Evolutionary conservation across 2,888 invertebrate genomes (phyloP).

Genomic region (Meghimatium bilineatum): DNA sequence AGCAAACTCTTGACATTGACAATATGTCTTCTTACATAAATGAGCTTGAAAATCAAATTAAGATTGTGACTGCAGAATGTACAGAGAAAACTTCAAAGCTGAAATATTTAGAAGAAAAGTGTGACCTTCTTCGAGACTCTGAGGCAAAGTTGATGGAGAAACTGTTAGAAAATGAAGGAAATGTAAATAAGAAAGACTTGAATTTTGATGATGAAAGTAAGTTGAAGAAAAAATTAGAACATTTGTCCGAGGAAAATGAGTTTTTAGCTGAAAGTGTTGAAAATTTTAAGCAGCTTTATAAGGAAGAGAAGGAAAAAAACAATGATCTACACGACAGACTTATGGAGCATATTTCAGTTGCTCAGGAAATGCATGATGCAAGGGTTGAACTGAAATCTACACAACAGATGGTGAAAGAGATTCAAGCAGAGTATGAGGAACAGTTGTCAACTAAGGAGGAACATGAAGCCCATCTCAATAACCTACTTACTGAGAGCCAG

Average conservation of each 20-base stretch:
- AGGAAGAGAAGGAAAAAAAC: slow-evolving; percentile 44
- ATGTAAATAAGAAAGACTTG: neutral
- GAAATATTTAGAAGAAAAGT: slow-evolving; percentile 64
- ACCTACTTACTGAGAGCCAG: slow-evolving; percentile 36
- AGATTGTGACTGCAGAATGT: neutral
- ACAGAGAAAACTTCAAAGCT: slow-evolving; percentile 51
- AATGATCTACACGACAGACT: slow-evolving; percentile 55
- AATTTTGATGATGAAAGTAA: slow-evolving; percentile 20
- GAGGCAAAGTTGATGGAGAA: slow-evolving; percentile 71
- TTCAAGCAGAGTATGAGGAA: slow-evolving; percentile 65
- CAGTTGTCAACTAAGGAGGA: slow-evolving; percentile 47
- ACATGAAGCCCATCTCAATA: slow-evolving; percentile 41
- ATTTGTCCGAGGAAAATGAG: slow-evolving; percentile 49
- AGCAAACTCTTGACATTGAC: slow-evolving; percentile 7
- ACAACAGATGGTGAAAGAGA: slow-evolving; percentile 62
- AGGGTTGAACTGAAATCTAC: slow-evolving; percentile 59
- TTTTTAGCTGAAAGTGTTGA: slow-evolving; percentile 49
- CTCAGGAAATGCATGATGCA: slow-evolving; percentile 57
- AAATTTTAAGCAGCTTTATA: slow-evolving; percentile 42
- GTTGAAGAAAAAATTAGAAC: slow-evolving; percentile 47
- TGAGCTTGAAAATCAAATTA: slow-evolving; percentile 26
- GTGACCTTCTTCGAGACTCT: slow-evolving; percentile 67
- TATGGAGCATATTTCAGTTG: slow-evolving; percentile 53
- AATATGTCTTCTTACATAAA: neutral
- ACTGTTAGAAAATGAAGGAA: slow-evolving; percentile 67